Percentiles rank a stretch among this genome's conserved stretches.
Conservation (phyloP, 2,888 invertebrate genomes). For the Gisinianus flammeolus region DNA sequence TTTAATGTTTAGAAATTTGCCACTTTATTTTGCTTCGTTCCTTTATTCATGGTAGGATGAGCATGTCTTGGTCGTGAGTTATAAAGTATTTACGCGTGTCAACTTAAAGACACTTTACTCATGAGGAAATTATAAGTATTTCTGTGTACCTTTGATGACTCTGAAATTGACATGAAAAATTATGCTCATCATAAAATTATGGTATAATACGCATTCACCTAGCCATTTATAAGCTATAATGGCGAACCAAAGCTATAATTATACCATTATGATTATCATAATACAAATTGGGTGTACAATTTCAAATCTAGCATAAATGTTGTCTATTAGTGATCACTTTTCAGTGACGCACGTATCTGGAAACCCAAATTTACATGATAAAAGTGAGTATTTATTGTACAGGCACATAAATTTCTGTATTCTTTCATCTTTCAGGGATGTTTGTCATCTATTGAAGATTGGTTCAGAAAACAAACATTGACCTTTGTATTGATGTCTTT, state of each 20-base stretch:
- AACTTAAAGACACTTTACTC: background rate
- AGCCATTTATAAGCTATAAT: too few relatives aligned
- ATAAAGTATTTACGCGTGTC: background rate
- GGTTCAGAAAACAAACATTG: constrained; percentile 56
- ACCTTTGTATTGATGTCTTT: constrained; percentile 57
- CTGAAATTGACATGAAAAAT: constrained; percentile 15
- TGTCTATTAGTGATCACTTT: too few relatives aligned
- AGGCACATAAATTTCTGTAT: too few relatives aligned
- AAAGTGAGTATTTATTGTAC: too few relatives aligned
- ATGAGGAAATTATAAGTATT: background rate
- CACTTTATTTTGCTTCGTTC: background rate
- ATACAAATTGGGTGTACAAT: too few relatives aligned
- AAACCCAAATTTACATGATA: too few relatives aligned
- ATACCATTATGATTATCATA: too few relatives aligned
- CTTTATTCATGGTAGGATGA: background rate
- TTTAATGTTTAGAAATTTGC: background rate
- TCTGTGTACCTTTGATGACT: constrained; percentile 1
- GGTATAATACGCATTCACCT: too few relatives aligned
- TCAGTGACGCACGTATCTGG: too few relatives aligned
- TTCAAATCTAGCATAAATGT: too few relatives aligned
- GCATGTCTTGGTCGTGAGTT: background rate
- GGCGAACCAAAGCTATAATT: too few relatives aligned
- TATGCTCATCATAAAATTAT: constrained; percentile 10
- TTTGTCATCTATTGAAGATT: constrained; percentile 51
- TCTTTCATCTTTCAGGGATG: constrained; percentile 57